phyloP scores from a whole-genome alignment of 2,797 vertebrate genomes.

The Anolis apletophallus region DNA sequence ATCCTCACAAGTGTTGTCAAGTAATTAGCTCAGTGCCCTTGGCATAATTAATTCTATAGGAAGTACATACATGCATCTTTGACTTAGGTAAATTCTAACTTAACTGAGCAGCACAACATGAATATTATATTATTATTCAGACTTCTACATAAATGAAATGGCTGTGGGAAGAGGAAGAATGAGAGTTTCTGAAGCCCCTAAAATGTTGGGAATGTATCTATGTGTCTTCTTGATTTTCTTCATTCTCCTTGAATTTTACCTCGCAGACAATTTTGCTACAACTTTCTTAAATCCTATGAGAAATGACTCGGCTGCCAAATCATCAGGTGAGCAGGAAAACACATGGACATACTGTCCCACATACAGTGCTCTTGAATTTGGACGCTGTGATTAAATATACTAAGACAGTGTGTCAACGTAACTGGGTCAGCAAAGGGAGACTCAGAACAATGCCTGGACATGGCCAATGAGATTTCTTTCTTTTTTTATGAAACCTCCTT shows the following conservation, averaged over 20 bases:
- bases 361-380: neutral
- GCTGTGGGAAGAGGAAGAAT: neutral
- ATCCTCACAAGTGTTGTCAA: conserved; percentile 30
- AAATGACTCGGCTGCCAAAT: conserved; percentile 7
- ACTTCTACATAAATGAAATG: neutral
- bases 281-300: neutral
- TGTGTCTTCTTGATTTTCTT: neutral
- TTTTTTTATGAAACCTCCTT: conserved; percentile 27
- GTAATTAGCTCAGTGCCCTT: conserved; percentile 32
- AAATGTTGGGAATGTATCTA: neutral
- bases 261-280: neutral
- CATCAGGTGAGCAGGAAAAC: conserved; percentile 18
- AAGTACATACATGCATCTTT: neutral
- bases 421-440: conserved; percentile 14
- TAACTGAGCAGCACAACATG: conserved; percentile 18
- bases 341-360: no score
- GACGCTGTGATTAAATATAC: conserved; percentile 21
- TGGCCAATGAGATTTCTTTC: conserved; percentile 10
- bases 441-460: conserved; percentile 7
- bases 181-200: neutral
- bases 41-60: conserved; percentile 44
- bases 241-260: neutral
- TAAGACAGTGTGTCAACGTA: neutral
- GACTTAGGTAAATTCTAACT: neutral
- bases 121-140: conserved; percentile 14